These are phyloP conservation scores for Acyrthosiphon pisum DNA, from an alignment of 1,140 invertebrate species.

Conservation along the genomic window DNA sequence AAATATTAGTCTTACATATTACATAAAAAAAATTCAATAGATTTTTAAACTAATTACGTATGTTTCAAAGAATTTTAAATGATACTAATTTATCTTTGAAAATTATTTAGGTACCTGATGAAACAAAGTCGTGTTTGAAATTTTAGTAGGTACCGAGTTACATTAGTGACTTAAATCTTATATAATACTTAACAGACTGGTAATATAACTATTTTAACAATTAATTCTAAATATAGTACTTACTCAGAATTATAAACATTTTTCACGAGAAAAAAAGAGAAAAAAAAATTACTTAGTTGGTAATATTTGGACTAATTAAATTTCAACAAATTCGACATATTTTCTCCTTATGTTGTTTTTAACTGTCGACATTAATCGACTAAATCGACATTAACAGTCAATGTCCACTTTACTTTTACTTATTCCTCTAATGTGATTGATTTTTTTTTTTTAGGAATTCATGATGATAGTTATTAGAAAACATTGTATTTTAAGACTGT, in stretches of 20 bases:
- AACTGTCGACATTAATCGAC: not conserved
- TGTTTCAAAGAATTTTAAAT: not conserved
- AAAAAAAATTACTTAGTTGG: not conserved
- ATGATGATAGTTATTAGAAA: slow-evolving; percentile 22
- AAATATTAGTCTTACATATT: slow-evolving; percentile 27
- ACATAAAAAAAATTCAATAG: not conserved
- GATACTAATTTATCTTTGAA: not conserved
- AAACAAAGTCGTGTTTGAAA: not conserved
- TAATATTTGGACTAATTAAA: slow-evolving; percentile 33
- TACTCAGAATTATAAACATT: slow-evolving; percentile 27
- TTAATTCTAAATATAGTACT: slow-evolving; percentile 45
- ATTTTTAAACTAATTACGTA: slow-evolving; percentile 5
- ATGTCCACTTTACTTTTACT: slow-evolving; percentile 4
- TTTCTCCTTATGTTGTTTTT: not conserved
- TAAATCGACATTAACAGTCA: not conserved
- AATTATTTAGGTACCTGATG: not conserved
- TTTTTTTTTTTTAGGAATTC: not conserved
- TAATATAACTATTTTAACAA: slow-evolving; percentile 48
- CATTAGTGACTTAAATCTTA: slow-evolving; percentile 31
- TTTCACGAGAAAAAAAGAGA: not conserved
- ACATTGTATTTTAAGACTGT: not conserved
- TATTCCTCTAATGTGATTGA: not conserved
- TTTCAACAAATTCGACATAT: not conserved
- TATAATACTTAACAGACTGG: slow-evolving; percentile 32
- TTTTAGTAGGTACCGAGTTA: not conserved